A percentile compares a stretch with the other conserved stretches of the same genome.
These are phyloP conservation scores for Diplodus sargus DNA, from an alignment of 2,797 vertebrate species.

Conservation along the genomic window DNA sequence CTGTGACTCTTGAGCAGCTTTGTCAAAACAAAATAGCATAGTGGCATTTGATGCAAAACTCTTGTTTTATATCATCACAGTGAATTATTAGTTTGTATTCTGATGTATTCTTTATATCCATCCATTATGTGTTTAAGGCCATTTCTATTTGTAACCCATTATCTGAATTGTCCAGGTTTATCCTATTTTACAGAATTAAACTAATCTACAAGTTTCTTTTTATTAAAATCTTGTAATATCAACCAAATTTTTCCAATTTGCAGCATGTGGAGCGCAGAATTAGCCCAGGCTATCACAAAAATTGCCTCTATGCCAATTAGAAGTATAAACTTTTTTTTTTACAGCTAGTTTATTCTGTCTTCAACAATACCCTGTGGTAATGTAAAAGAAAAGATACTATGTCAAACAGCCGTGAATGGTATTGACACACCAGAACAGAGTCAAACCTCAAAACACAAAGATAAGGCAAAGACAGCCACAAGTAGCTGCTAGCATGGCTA, in stretches of 20 bases:
- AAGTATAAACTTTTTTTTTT: too few species aligned
- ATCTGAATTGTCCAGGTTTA: neutral
- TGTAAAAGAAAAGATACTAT: too few species aligned
- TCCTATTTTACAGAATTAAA: neutral
- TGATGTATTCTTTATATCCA: neutral
- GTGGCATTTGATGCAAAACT: neutral
- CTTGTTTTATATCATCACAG: neutral
- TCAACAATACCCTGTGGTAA: neutral
- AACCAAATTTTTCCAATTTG: neutral
- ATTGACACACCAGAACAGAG: too few species aligned
- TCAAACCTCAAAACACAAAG: too few species aligned
- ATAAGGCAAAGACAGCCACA: too few species aligned
- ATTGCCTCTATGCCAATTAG: too few species aligned
- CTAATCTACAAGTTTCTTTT: neutral
- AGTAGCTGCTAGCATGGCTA: too few species aligned
- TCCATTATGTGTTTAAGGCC: neutral
- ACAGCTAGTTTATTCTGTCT: neutral
- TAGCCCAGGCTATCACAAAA: neutral
- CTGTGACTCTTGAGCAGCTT: neutral
- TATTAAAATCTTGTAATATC: neutral
- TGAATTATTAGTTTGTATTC: neutral
- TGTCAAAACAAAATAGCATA: neutral
- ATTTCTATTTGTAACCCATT: neutral
- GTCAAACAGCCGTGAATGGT: too few species aligned
- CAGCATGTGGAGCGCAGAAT: neutral